phyloP scores from a whole-genome alignment of 2,797 vertebrate genomes.

The Rhyacichthys aspro region DNA sequence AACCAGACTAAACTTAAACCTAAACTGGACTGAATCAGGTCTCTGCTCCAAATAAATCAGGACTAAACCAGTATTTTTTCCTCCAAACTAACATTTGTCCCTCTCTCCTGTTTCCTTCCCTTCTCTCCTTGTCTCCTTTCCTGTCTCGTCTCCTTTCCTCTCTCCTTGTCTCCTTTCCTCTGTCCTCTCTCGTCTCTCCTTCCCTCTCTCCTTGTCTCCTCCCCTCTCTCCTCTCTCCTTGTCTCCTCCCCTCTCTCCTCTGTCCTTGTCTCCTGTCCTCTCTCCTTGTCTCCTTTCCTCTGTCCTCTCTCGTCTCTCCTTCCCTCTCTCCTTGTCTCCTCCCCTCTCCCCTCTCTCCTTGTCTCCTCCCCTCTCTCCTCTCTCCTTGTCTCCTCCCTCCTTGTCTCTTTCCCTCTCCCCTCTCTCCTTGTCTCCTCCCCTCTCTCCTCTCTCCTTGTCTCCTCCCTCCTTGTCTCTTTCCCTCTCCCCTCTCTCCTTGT shows the following conservation, averaged over 20 bases:
- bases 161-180: not conserved
- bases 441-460: not conserved
- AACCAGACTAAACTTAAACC: too few relatives aligned
- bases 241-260: too few relatives aligned
- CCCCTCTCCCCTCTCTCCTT: too few relatives aligned
- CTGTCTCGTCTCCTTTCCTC: not conserved
- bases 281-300: too few relatives aligned
- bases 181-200: too few relatives aligned
- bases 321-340: slow-evolving; percentile 1
- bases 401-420: too few relatives aligned
- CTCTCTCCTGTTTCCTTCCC: not conserved
- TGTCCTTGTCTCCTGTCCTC: not conserved
- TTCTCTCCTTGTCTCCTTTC: not conserved
- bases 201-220: slow-evolving; percentile 1
- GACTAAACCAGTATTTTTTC: slow-evolving; percentile 14
- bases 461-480: too few relatives aligned
- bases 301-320: too few relatives aligned
- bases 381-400: not conserved
- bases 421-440: not conserved
- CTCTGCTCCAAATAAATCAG: too few relatives aligned
- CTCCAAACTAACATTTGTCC: slow-evolving; percentile 44
- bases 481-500: slow-evolving; percentile 3
- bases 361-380: too few relatives aligned
- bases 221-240: too few relatives aligned
- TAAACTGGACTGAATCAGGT: too few relatives aligned